Evolutionary conservation across 2,113 vertebrate species (phyloP), one percentile per base, ranked within the genome.

Genomic region (Bufo bufo): DNA sequence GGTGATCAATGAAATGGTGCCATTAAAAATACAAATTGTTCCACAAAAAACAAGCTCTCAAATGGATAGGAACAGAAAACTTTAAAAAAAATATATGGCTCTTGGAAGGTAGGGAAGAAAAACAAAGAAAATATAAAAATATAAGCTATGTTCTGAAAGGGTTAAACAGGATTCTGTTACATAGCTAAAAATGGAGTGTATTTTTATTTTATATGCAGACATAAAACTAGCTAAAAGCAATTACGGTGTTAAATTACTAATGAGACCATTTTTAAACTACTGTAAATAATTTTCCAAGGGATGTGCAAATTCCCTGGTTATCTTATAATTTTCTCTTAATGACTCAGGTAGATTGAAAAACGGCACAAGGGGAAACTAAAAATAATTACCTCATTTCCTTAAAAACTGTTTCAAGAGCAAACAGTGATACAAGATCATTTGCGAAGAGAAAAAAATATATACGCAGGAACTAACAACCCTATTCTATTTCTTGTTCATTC

Each of bases 301-400:
- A 58, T 56, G 23, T 43, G 74, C 8, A 58, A 54, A 74, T 85
- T 85, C 52, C 69, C 83, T 75, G 33, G 66, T 59, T 71, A 14
- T 45, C 83, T 74, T 74, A 75, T 45, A 74, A 74, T 74, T 85
- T 74, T 74, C 14, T 74, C 52, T 75, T 59, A 85, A 85, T 85
- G 66, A 74, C 69, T 85, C 14, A 75, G 69, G 66, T 74, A 85
- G 69, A 85, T 85, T 72, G 52, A 85, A 65, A 74, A 33, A 33
- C 16, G 23, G 23, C 83, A 74, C 66, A 74, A 58, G 49, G 69
- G 69, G 52, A 59, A 85, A 75, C 50, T 84, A 84, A 84, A 84
- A 84, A 84, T 84, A 84, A 84, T 84, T 72, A 74, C 65, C 65
- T 58, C 16, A 84, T 84, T 84, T 72, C 52, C 82, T 72, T 84